Base-by-base conservation (phyloP, 2,888 invertebrate genomes). In the Lasioglossum lativentre region DNA sequence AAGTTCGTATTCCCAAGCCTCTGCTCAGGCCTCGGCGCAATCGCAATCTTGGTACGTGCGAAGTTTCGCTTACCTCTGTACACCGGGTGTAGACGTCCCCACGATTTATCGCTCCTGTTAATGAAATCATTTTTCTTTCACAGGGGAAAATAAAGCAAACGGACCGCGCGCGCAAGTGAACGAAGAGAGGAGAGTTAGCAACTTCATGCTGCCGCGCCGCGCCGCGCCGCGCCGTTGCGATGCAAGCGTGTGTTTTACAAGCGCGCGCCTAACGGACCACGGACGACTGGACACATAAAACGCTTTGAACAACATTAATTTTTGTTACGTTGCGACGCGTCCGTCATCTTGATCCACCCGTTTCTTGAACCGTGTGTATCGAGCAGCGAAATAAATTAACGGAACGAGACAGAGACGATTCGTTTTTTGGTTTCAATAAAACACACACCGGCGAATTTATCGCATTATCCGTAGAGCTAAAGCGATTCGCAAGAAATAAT, bases 1-100 rank as follows among this genome's bases (percentile, higher is more conserved):
- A 75, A 68, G 42, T 27, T 85, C 92, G 2, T 91, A 90, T 1
- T 91, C 94, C 12, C 90, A 91, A 70, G 91, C 94, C 12, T 92
- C 93, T 0, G 93, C 94, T 19, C 66, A 66, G 34, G 66, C 66
- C 0, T 90, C 91, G 68, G 89, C 87, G 68, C 45, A 45, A 74
- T 23, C 87, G 68, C 45, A 45, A 74, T 27, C 63, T 5, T 93
- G 92, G 93, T 92, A 75, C 79, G 84, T 68, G 73, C 45, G 63
- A 42, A 77, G 27, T 38, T 3, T 27, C 8, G 30, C 74, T 86
- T 10, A 42, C 75, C 70, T n/a, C n/a, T 45, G 23, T 71, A 80
- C 52, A 70, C 68, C 75, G 38, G 23, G 23, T 23, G n/a, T 10
- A 23, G 52, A 71, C 45, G 42, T 74, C 6, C 47, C 16, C 5